A percentile compares a stretch with the other conserved stretches of the same genome.
Conservation (phyloP, 1,140 invertebrate genomes). For the Drosophila littoralis region DNA sequence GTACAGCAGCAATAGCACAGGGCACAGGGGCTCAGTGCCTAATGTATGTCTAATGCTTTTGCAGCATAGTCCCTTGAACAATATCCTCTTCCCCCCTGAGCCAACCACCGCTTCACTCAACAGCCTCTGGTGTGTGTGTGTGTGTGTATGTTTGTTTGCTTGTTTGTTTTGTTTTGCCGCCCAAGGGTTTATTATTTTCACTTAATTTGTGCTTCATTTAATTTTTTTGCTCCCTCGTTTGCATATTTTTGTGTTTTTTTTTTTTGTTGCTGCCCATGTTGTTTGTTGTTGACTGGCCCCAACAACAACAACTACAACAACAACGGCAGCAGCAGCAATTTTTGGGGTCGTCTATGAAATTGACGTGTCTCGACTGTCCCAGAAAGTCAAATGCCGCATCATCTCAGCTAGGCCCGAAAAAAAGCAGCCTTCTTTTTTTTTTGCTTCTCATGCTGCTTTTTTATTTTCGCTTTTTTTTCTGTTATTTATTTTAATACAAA, state of each 20-base stretch:
- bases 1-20: background rate
- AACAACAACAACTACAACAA: conserved; percentile 3
- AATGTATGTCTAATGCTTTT: conserved; percentile 48
- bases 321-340: background rate
- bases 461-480: conserved; percentile 3
- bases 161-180: conserved; percentile 24
- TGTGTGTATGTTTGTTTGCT: conserved; percentile 23
- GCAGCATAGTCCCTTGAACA: background rate
- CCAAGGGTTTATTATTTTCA: conserved; percentile 76
- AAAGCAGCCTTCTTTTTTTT: conserved; percentile 8
- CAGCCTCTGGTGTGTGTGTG: conserved; percentile 1
- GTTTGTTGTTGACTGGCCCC: conserved; percentile 20
- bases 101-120: background rate
- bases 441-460: conserved; percentile 7
- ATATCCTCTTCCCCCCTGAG: background rate
- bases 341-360: conserved; percentile 52
- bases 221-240: conserved; percentile 19
- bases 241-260: conserved; percentile 6
- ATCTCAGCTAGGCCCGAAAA: conserved; percentile 65
- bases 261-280: background rate
- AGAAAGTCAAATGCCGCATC: conserved; percentile 72
- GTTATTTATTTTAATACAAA: conserved; percentile 37
- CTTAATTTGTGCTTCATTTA: conserved; percentile 74
- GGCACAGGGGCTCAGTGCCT: conserved; percentile 13
- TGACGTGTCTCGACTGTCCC: conserved; percentile 54